Evolutionary conservation across 2,113 vertebrate genomes (phyloP).

Genomic region (Spermophilus dauricus): DNA sequence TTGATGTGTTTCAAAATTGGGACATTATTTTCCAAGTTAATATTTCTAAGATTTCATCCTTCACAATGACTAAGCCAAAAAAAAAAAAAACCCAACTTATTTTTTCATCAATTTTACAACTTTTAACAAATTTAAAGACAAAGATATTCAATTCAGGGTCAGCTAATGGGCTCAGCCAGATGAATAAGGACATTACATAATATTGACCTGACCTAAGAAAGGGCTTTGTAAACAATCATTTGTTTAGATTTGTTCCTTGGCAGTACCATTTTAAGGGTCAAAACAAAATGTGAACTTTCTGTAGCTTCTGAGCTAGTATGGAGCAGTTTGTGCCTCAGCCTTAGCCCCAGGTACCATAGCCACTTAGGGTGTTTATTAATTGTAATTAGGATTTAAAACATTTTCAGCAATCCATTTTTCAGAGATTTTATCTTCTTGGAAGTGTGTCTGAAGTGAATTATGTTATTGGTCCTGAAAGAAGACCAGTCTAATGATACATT

Average conservation of each 20-base stretch:
- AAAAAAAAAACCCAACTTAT: neutral
- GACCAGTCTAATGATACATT: neutral
- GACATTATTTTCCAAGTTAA: neutral
- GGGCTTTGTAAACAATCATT: neutral
- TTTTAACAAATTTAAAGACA: slow-evolving; percentile 40
- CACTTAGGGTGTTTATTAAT: slow-evolving; percentile 10
- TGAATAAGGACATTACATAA: neutral
- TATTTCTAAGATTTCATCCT: neutral
- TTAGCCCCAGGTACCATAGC: neutral
- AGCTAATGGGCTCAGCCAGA: neutral
- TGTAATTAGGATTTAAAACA: slow-evolving; percentile 1
- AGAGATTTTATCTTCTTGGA: slow-evolving; percentile 33
- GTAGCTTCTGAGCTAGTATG: neutral
- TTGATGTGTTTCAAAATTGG: neutral
- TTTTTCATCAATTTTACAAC: neutral
- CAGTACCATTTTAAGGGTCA: neutral
- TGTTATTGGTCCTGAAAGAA: slow-evolving; percentile 50
- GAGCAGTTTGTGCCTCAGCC: neutral
- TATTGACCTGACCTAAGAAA: neutral
- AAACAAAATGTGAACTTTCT: neutral
- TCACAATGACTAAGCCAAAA: slow-evolving; percentile 15
- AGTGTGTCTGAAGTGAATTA: neutral
- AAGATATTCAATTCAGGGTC: neutral
- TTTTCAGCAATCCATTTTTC: neutral
- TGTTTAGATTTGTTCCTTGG: neutral